Conservation (phyloP, 2,888 invertebrate species). For the Allophyes oxyacanthae region DNA sequence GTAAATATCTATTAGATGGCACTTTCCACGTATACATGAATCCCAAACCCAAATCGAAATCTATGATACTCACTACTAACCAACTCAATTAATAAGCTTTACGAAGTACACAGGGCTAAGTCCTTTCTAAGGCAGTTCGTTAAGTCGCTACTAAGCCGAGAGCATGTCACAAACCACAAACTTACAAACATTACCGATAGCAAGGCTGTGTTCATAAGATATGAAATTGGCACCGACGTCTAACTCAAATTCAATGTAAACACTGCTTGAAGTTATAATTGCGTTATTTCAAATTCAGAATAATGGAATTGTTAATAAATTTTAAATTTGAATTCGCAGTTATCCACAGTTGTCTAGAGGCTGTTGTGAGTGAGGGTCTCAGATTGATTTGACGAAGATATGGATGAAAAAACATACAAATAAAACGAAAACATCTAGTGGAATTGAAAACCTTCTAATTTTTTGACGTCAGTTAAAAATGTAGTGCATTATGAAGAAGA, state of each 20-base stretch:
- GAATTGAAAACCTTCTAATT: no score
- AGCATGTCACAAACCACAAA: slow-evolving; percentile 29
- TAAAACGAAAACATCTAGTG: no score
- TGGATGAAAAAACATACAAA: no score
- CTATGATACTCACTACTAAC: no score
- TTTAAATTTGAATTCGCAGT: background rate
- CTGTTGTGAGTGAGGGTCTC: no score
- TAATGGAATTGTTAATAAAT: background rate
- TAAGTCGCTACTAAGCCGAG: slow-evolving; percentile 40
- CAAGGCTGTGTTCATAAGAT: slow-evolving; percentile 17
- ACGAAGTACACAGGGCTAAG: slow-evolving; percentile 23
- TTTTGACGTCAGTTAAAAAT: no score
- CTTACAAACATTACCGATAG: slow-evolving; percentile 26
- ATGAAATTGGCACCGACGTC: background rate
- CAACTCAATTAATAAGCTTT: slow-evolving; percentile 41
- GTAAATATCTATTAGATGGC: background rate
- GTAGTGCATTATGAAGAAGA: no score
- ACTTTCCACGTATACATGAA: background rate
- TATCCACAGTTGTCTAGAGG: no score
- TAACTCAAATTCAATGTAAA: slow-evolving; percentile 12
- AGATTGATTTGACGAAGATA: no score
- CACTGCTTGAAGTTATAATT: slow-evolving; percentile 10
- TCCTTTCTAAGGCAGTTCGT: slow-evolving; percentile 20
- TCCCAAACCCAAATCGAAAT: background rate
- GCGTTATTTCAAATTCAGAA: slow-evolving; percentile 4